Conservation (phyloP, 2,113 vertebrate genomes). For the Rhea americana region DNA sequence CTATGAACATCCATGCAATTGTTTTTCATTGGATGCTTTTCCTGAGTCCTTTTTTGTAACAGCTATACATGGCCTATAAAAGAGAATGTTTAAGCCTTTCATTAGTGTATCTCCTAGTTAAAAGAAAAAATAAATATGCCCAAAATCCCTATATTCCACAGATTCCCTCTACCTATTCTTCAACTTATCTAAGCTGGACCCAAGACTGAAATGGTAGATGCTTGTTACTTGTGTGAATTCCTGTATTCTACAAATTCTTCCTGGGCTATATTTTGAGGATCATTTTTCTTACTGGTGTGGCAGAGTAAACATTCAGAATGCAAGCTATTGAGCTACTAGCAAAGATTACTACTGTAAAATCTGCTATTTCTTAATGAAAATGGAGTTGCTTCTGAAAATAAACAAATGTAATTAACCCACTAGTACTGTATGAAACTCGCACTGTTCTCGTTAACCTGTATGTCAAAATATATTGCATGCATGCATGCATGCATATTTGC, state of each 20-base stretch:
- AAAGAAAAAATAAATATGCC: constrained; percentile 16
- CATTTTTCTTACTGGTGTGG: not conserved
- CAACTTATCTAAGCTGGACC: not conserved
- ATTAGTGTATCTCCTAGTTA: not conserved
- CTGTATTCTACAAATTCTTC: not conserved
- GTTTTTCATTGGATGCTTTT: not conserved
- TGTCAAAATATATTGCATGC: constrained; percentile 66
- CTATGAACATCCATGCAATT: not conserved
- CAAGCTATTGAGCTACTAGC: constrained; percentile 41
- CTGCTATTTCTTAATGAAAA: constrained; percentile 73
- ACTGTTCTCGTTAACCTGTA: constrained; percentile 65
- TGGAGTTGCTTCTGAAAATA: constrained; percentile 62
- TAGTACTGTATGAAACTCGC: constrained; percentile 62
- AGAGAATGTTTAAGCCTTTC: not conserved
- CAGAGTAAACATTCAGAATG: not conserved
- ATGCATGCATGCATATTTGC: constrained; percentile 35
- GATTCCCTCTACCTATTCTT: not conserved
- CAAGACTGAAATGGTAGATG: not conserved
- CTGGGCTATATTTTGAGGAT: not conserved
- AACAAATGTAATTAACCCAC: constrained; percentile 64
- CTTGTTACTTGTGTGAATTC: not conserved
- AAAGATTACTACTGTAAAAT: constrained; percentile 55
- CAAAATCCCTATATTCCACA: not conserved
- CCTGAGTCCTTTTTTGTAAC: not conserved
- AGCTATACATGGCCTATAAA: not conserved